phyloP scores from a whole-genome alignment of 2,113 vertebrate genomes.

The Nothocercus nigrocapillus region DNA sequence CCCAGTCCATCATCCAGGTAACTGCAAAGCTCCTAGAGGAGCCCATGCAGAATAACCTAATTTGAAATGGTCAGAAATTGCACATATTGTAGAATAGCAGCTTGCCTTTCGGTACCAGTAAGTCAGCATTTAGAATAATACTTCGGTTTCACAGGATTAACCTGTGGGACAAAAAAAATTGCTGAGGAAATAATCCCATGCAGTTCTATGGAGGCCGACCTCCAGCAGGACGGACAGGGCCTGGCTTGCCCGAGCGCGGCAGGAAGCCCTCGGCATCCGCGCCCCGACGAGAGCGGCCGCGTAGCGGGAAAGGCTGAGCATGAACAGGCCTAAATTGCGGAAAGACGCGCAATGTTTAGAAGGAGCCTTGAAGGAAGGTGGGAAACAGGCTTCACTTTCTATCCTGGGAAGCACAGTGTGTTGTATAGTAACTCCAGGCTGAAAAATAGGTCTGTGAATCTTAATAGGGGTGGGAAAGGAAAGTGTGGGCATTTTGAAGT shows the following conservation, averaged over 20 bases:
- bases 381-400: background rate
- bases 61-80: constrained; percentile 21
- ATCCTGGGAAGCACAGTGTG: background rate
- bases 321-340: background rate
- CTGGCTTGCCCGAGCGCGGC: background rate
- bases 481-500: constrained; percentile 35
- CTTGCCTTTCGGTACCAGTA: background rate
- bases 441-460: constrained; percentile 31
- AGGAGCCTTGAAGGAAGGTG: background rate
- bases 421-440: constrained; percentile 17
- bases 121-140: background rate
- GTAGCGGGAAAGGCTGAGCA: background rate
- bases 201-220: background rate
- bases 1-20: background rate
- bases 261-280: too few species aligned
- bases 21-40: background rate
- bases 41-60: constrained; percentile 45
- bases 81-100: background rate
- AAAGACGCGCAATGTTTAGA: background rate
- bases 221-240: background rate
- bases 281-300: background rate
- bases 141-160: background rate
- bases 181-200: background rate
- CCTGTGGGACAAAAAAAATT: background rate
- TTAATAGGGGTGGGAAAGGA: background rate